These are phyloP conservation scores for Clarias batrachus DNA, from an alignment of 2,113 vertebrate species.

Conservation along the genomic window DNA sequence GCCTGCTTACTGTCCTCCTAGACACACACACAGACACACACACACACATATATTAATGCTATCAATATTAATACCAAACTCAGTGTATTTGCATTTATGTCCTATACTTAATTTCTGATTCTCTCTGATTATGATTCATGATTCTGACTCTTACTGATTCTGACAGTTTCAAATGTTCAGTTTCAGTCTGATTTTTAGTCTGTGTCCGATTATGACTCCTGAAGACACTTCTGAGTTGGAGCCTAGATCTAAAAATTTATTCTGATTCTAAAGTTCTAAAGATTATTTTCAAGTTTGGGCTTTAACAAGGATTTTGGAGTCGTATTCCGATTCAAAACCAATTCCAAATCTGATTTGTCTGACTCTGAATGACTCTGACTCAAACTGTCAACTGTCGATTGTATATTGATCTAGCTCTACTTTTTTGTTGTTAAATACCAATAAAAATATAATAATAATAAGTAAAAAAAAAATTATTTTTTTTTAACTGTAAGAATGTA, in stretches of 20 bases:
- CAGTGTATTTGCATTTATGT: neutral
- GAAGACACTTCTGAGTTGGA: neutral
- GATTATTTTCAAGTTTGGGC: neutral
- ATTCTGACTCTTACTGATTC: neutral
- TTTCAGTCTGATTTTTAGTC: neutral
- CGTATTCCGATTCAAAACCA: neutral
- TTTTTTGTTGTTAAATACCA: too few relatives aligned
- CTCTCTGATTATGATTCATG: neutral
- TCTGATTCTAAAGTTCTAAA: too few relatives aligned
- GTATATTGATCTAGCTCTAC: too few relatives aligned
- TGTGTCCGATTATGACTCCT: neutral
- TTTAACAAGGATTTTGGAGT: too few relatives aligned
- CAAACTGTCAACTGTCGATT: neutral
- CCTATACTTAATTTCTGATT: neutral
- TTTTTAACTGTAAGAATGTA: neutral
- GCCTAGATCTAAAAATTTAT: neutral
- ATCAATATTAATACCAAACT: neutral
- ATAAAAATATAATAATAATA: too few relatives aligned
- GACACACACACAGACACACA: conserved; percentile 45
- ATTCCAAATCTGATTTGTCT: neutral
- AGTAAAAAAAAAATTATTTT: too few relatives aligned
- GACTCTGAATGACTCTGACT: neutral
- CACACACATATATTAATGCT: conserved; percentile 37
- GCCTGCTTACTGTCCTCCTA: conserved; percentile 99
- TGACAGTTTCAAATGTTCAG: too few relatives aligned